Base-by-base conservation (phyloP, 2,113 vertebrate species). In the Elgaria multicarinata region DNA sequence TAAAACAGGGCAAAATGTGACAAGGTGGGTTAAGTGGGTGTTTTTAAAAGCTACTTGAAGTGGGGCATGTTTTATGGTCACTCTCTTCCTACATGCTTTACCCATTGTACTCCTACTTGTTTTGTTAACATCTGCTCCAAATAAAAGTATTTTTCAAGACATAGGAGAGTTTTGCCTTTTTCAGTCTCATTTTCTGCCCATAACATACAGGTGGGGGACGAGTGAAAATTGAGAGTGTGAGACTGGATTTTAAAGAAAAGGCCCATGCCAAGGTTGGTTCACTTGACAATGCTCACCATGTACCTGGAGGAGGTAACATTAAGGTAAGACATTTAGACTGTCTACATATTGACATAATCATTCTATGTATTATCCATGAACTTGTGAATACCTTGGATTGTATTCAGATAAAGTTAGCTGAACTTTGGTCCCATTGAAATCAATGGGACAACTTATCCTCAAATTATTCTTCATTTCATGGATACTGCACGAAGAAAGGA, bases 191-290 rank as follows among this genome's bases (percentile, higher is more conserved):
- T 83, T 90, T 36, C 87, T 91, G 94, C 83, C 31, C 90, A 6
- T 84, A 31, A 77, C 90, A 58, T 84, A 4, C 83, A 99, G 99
- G 99, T 92, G 99, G 99, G 39, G 99, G 99, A 62, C 95, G 98
- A 93, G 97, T 99, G 94, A 99, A 98, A 95, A 99, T 99, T 86
- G 99, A 99, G 94, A 99, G 97, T 6, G 98, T 99, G 95, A 99
- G 98, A 96, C 97, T 99, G 97, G 99, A 98, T 97, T 99, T 99
- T 96, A 99, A 99, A 98, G 99, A 99, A 96, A 99, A 99, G 95
- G 99, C 99, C 95, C 99, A 99, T 90, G 97, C 99, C 94, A 99
- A 99, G 97, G 97, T 99, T 72, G 98, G 99, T 90, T 99, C 99
- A n/a, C 96, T 99, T 92, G 99, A 99, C 91, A 99, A 99, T 90